Evolutionary conservation across 2,888 invertebrate genomes (phyloP).

Genomic region (Calliphora vomitoria): DNA sequence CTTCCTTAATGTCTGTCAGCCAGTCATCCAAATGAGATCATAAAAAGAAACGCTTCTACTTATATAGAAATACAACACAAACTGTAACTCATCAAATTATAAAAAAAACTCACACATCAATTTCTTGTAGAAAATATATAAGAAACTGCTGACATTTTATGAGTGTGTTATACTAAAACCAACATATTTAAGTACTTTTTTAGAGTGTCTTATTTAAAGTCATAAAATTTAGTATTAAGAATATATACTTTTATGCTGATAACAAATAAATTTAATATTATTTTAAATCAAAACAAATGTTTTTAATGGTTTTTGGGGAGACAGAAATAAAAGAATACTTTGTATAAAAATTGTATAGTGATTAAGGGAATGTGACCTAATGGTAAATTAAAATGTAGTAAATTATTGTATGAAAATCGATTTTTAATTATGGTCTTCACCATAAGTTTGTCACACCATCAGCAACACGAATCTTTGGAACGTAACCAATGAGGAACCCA

Average conservation of each 20-base stretch:
- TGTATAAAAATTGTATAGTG: not conserved
- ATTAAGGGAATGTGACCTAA: not conserved
- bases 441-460: too few species aligned
- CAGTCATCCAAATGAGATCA: not conserved
- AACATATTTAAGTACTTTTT: not conserved
- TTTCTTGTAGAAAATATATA: not conserved
- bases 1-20: not conserved
- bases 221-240: not conserved
- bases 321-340: not conserved
- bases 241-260: not conserved
- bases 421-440: too few species aligned
- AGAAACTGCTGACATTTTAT: slow-evolving; percentile 12
- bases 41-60: not conserved
- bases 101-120: not conserved
- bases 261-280: not conserved
- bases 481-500: too few species aligned
- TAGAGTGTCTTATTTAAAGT: not conserved
- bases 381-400: not conserved
- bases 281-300: slow-evolving; percentile 38
- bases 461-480: too few species aligned
- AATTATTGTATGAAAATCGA: not conserved
- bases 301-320: not conserved
- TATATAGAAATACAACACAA: too few species aligned
- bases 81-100: not conserved
- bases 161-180: too few species aligned